Base-by-base conservation (phyloP, 2,797 vertebrate genomes). In the Morelia viridis region DNA sequence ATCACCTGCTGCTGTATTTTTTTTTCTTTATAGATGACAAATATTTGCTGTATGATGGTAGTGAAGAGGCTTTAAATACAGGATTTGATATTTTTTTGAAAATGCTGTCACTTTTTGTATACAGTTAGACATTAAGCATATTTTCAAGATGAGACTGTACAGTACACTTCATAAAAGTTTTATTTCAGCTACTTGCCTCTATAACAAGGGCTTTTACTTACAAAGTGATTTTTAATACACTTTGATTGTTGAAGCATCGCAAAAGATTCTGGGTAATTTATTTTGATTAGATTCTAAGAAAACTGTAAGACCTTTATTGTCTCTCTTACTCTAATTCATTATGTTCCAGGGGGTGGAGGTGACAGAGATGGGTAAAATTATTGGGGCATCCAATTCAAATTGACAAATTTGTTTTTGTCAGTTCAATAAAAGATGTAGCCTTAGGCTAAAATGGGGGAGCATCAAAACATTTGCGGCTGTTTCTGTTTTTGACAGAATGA, bases 31-130 rank as follows among this genome's bases (percentile, higher is more conserved):
- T 97, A 97, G 97, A 97, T 76, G 96, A 97, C 96, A 95, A 97
- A 96, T 96, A 96, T 96, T 97, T 97, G 97, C 97, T 97, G 97
- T 97, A 98, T 96, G 96, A 97, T 97, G 97, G 97, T 95, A 92
- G 92, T 83, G 85, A 92, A 92, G 96, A 96, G 97, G 96, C 94
- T 97, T 96, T 97, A 96, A 97, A 97, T 97, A 97, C 97, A 96
- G 97, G 96, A 97, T 97, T 97, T 97, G 97, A 97, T 97, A 97
- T 97, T 97, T 98, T 97, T 97, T 97, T 97, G 96, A 97, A 97
- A 96, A 97, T 96, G 96, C 97, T 94, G 96, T 97, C 97, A 97
- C 96, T 97, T 98, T 92, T 97, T 97, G 97, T 98, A 97, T 97
- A 96, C 97, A 96, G 96, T 96, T 97, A 95, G 95, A 97, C 96